Percentiles rank a stretch among this genome's conserved stretches.
These are phyloP conservation scores for Glomeris marginata DNA, from an alignment of 2,888 invertebrate genomes.

Conservation along the genomic window DNA sequence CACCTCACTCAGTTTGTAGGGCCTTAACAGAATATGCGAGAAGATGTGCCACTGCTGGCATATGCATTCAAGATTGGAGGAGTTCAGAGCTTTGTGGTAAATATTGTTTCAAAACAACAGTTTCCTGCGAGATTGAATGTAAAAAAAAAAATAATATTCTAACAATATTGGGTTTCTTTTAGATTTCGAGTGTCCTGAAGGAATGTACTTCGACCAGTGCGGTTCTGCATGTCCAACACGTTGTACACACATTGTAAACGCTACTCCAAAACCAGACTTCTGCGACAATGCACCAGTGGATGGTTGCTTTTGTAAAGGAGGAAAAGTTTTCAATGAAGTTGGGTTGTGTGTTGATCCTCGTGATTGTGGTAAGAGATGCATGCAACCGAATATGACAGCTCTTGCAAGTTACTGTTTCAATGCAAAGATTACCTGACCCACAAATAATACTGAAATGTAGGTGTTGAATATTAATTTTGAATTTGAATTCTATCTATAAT, in stretches of 20 bases:
- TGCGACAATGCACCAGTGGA: slow-evolving; percentile 39
- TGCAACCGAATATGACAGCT: too few relatives aligned
- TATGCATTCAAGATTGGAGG: slow-evolving; percentile 57
- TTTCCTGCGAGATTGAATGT: too few relatives aligned
- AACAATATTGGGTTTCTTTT: background rate
- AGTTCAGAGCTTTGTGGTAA: slow-evolving; percentile 41
- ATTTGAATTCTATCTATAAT: background rate
- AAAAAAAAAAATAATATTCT: too few relatives aligned
- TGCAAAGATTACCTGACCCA: too few relatives aligned
- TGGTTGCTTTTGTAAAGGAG: slow-evolving; percentile 72
- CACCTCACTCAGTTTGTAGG: slow-evolving; percentile 43
- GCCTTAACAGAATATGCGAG: slow-evolving; percentile 54
- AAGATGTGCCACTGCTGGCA: slow-evolving; percentile 49
- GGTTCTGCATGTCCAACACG: slow-evolving; percentile 46
- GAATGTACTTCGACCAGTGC: slow-evolving; percentile 39
- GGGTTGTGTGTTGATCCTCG: slow-evolving; percentile 51
- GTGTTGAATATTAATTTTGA: background rate
- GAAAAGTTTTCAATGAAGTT: slow-evolving; percentile 47
- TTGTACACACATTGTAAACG: slow-evolving; percentile 39
- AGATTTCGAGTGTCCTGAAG: slow-evolving; percentile 41
- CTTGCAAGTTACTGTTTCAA: too few relatives aligned
- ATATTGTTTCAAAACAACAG: too few relatives aligned
- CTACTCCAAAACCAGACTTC: slow-evolving; percentile 15
- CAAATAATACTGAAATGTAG: too few relatives aligned
- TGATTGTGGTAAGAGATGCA: slow-evolving; percentile 33